Evolutionary conservation across 2,888 invertebrate genomes (phyloP).

Genomic region (Drosophila recens): DNA sequence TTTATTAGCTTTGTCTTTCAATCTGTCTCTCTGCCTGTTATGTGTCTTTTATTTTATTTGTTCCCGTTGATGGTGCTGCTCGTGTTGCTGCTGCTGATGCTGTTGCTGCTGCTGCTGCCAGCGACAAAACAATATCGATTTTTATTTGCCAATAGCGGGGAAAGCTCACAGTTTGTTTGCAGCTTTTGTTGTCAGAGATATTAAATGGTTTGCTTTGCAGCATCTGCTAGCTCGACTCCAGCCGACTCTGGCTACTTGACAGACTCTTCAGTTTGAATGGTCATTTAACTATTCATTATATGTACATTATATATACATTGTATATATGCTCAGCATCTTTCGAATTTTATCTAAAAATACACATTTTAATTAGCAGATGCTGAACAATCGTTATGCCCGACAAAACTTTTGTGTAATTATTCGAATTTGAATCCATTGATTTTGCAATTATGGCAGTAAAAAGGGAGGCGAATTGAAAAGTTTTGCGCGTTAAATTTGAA

Average conservation of each 20-base stretch:
- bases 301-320: slow-evolving; percentile 10
- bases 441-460: slow-evolving; percentile 66
- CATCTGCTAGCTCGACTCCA: slow-evolving; percentile 15
- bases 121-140: slow-evolving; percentile 59
- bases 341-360: slow-evolving; percentile 14
- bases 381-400: background rate
- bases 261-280: slow-evolving; percentile 15
- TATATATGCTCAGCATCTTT: slow-evolving; percentile 2
- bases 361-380: slow-evolving; percentile 49
- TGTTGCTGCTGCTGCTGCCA: slow-evolving; percentile 43
- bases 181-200: slow-evolving; percentile 52
- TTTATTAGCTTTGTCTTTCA: slow-evolving; percentile 72
- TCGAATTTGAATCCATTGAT: slow-evolving; percentile 70
- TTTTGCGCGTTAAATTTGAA: slow-evolving; percentile 62
- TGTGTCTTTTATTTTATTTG: slow-evolving; percentile 72
- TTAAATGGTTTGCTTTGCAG: slow-evolving; percentile 50
- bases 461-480: slow-evolving; percentile 19
- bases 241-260: slow-evolving; percentile 33
- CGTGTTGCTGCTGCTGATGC: slow-evolving; percentile 26
- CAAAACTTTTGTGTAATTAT: slow-evolving; percentile 67
- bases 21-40: slow-evolving; percentile 47
- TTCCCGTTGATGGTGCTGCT: slow-evolving; percentile 21
- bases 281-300: slow-evolving; percentile 30
- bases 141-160: slow-evolving; percentile 48
- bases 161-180: slow-evolving; percentile 43